These are phyloP conservation scores for Meliscaeva auricollis DNA, from an alignment of 2,888 invertebrate species.

Conservation along the genomic window DNA sequence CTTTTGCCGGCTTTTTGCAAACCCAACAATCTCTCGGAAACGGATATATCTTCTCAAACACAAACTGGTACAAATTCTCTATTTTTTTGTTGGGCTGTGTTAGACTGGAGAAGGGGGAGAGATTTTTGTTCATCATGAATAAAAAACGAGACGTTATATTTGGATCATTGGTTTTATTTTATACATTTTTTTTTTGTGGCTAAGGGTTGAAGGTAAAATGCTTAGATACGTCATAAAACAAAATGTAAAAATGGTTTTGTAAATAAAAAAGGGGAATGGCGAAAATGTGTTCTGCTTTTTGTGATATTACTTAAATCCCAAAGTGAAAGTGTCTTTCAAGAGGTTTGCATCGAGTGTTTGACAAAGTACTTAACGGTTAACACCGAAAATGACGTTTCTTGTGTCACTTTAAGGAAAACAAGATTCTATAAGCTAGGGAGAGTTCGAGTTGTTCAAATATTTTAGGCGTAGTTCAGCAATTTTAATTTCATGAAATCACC, in stretches of 20 bases:
- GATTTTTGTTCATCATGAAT: conserved; percentile 39
- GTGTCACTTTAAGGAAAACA: too few relatives aligned
- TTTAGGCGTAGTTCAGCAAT: too few relatives aligned
- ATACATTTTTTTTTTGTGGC: conserved; percentile 15
- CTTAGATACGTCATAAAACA: conserved; percentile 15
- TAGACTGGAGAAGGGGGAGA: neutral
- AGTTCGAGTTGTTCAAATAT: too few relatives aligned
- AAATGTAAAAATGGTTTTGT: conserved; percentile 12
- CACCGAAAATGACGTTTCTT: too few relatives aligned
- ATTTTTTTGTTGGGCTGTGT: neutral
- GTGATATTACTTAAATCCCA: neutral
- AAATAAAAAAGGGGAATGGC: conserved; percentile 5
- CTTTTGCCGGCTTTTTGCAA: conserved; percentile 21
- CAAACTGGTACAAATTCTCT: neutral
- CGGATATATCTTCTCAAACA: conserved; percentile 21
- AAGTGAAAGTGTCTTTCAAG: conserved; percentile 6
- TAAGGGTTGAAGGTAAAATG: conserved; percentile 1
- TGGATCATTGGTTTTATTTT: conserved; percentile 48
- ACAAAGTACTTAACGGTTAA: conserved; percentile 5
- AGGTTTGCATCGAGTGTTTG: neutral
- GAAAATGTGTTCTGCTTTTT: neutral
- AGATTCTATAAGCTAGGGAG: too few relatives aligned
- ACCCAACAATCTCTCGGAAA: conserved; percentile 23
- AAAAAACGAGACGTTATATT: conserved; percentile 51
- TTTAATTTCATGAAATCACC: too few relatives aligned